Percentiles rank a stretch among this genome's conserved stretches.
Evolutionary conservation across 1,140 invertebrate species (phyloP).

Genomic region (Rhynchophorus ferrugineus): DNA sequence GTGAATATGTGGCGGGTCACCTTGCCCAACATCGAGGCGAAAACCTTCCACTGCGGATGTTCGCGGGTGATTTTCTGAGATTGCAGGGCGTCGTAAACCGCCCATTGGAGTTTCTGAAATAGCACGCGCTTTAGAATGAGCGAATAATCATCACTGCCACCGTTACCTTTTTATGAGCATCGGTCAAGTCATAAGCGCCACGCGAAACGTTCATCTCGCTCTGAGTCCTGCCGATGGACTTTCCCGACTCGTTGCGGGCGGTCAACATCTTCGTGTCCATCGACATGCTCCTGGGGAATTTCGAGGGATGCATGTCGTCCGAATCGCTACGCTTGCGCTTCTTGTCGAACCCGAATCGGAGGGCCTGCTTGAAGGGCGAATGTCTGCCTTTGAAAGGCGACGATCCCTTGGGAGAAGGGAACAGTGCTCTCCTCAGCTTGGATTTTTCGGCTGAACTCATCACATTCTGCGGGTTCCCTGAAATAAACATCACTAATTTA

Average conservation of each 20-base stretch:
- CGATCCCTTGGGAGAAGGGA: conserved; percentile 46
- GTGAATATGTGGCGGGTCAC: conserved; percentile 43
- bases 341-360: conserved; percentile 22
- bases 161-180: conserved; percentile 55
- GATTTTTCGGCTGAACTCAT: conserved; percentile 16
- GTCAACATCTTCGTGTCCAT: conserved; percentile 18
- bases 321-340: conserved; percentile 49
- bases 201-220: conserved; percentile 29
- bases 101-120: conserved; percentile 62
- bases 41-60: conserved; percentile 56
- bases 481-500: conserved; percentile 7
- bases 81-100: conserved; percentile 56
- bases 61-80: conserved; percentile 54
- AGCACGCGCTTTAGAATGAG: conserved; percentile 8
- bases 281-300: conserved; percentile 46
- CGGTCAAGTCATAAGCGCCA: conserved; percentile 46
- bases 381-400: conserved; percentile 36
- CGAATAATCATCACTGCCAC: not conserved
- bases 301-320: conserved; percentile 41
- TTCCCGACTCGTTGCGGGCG: not conserved
- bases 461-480: conserved; percentile 16
- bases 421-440: conserved; percentile 51
- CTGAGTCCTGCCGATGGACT: conserved; percentile 14
- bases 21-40: conserved; percentile 49
- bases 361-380: conserved; percentile 14